Conservation (phyloP, 2,797 vertebrate genomes). For the Notoglanidium macrostoma region DNA sequence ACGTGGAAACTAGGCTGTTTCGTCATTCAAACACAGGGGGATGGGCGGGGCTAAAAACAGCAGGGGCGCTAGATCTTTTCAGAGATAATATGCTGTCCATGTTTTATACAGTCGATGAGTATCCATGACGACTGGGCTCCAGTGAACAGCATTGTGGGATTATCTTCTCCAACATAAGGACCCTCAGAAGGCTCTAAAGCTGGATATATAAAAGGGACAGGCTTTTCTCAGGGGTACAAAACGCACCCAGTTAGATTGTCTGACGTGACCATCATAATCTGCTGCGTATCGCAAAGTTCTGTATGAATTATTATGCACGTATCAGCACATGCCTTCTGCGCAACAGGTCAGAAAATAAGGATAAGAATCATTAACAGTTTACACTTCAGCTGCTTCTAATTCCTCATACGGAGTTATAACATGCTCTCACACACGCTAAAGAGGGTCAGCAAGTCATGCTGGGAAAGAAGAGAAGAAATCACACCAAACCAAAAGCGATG, state of each 20-base stretch:
- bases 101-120: not conserved
- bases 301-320: not conserved
- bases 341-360: not conserved
- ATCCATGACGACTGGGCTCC: not conserved
- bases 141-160: not conserved
- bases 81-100: too few species aligned
- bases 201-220: not conserved
- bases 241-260: not conserved
- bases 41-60: too few species aligned
- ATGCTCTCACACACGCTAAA: not conserved
- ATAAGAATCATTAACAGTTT: not conserved
- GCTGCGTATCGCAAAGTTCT: not conserved
- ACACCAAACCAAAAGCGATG: slow-evolving; percentile 21
- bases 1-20: too few species aligned
- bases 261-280: too few species aligned
- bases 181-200: not conserved
- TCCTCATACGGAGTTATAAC: not conserved
- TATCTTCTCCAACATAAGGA: not conserved
- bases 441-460: not conserved
- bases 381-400: not conserved
- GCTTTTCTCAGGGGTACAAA: not conserved
- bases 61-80: too few species aligned
- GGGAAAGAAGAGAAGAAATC: not conserved
- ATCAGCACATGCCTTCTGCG: slow-evolving; percentile 1
- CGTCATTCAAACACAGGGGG: too few species aligned